Evolutionary conservation across 2,113 vertebrate species (phyloP).

Genomic region (Ardeotis arabs): DNA sequence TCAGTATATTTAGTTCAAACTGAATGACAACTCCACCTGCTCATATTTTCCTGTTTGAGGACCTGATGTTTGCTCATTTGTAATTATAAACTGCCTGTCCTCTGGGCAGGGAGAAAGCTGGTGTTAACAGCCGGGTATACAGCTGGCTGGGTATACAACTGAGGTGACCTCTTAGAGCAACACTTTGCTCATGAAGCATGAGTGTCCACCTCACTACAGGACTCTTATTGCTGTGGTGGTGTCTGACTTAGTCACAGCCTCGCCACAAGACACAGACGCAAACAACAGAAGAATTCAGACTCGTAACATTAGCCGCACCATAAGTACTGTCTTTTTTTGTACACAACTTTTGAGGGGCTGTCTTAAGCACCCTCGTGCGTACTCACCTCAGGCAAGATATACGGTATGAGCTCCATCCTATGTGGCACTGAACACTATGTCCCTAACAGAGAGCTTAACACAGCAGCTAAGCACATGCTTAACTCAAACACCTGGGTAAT

Average conservation of each 20-base stretch:
- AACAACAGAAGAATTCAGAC: conserved; percentile 2
- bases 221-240: background rate
- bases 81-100: background rate
- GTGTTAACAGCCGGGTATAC: background rate
- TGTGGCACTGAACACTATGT: background rate
- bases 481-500: conserved; percentile 66
- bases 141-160: background rate
- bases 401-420: background rate
- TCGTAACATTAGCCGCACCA: background rate
- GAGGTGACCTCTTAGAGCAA: background rate
- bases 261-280: background rate
- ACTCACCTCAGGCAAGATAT: background rate
- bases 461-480: conserved; percentile 38
- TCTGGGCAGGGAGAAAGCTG: background rate
- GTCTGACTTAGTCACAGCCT: background rate
- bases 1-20: background rate
- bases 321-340: background rate
- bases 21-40: background rate
- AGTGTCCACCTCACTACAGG: background rate
- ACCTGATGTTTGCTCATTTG: background rate
- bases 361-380: background rate
- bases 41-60: background rate
- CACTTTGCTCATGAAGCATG: background rate
- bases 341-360: background rate
- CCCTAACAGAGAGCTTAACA: background rate